phyloP scores from a whole-genome alignment of 2,797 vertebrate species.

The Diplodus sargus region DNA sequence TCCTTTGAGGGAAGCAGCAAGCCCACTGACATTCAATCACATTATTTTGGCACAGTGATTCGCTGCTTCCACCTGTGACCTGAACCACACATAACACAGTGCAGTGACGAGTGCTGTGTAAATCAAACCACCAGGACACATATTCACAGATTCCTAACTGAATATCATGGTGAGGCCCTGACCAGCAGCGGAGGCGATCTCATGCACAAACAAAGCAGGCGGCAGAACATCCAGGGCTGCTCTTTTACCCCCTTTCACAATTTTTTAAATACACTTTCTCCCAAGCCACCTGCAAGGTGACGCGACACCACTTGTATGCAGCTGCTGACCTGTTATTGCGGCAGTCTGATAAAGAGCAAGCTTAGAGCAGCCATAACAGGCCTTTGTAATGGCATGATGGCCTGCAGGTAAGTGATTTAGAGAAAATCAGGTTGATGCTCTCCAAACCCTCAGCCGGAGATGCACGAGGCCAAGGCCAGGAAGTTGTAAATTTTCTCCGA shows the following conservation, averaged over 20 bases:
- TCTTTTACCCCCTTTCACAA: constrained; percentile 25
- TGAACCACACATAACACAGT: constrained; percentile 69
- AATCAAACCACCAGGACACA: constrained; percentile 67
- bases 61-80: constrained; percentile 79
- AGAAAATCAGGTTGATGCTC: constrained; percentile 74
- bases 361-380: constrained; percentile 72
- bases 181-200: constrained; percentile 25
- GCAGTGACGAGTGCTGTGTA: constrained; percentile 65
- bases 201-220: constrained; percentile 52
- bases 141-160: constrained; percentile 41
- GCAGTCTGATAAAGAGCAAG: constrained; percentile 58
- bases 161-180: constrained; percentile 49
- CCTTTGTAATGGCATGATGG: constrained; percentile 70
- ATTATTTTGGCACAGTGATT: constrained; percentile 83
- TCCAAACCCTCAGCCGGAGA: constrained; percentile 58
- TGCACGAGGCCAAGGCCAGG: constrained; percentile 70
- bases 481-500: constrained; percentile 76
- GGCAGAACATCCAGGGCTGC: constrained; percentile 7
- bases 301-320: constrained; percentile 51
- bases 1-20: constrained; percentile 70
- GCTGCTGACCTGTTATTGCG: constrained; percentile 60
- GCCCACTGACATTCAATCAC: constrained; percentile 81
- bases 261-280: constrained; percentile 68
- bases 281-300: constrained; percentile 49
- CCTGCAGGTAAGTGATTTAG: constrained; percentile 79